Evolutionary conservation across 2,113 vertebrate genomes (phyloP).

Genomic region (Corynorhinus townsendii): DNA sequence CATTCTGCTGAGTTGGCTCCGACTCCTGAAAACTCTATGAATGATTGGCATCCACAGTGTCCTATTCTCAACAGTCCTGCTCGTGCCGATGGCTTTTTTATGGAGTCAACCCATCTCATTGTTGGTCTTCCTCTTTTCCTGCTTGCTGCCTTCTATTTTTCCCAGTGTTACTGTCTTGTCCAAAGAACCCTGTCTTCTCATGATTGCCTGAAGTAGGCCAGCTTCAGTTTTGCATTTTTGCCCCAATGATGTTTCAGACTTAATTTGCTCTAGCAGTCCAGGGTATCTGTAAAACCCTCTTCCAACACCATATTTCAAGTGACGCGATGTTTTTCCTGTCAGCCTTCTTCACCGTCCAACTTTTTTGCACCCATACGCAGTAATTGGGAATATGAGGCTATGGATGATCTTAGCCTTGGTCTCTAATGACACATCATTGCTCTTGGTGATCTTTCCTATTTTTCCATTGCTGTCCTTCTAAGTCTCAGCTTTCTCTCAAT

Average conservation of each 20-base stretch:
- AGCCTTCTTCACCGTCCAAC: background rate
- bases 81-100: background rate
- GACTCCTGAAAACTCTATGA: background rate
- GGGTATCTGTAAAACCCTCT: background rate
- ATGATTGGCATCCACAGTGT: background rate
- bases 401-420: background rate
- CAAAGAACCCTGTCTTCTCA: background rate
- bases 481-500: background rate
- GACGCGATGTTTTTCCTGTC: background rate
- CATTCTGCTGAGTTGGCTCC: background rate
- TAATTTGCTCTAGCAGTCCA: background rate
- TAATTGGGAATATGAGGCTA: background rate
- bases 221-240: background rate
- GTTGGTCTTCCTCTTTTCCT: background rate
- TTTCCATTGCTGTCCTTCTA: background rate
- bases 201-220: background rate
- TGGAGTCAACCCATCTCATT: background rate
- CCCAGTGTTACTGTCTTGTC: background rate
- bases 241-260: background rate
- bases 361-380: background rate
- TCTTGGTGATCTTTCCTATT: background rate
- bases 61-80: background rate
- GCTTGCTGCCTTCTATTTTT: background rate
- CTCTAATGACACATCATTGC: background rate
- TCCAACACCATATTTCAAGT: background rate